Evolutionary conservation across 2,113 vertebrate species (phyloP).

Genomic region (Entelurus aequoreus): DNA sequence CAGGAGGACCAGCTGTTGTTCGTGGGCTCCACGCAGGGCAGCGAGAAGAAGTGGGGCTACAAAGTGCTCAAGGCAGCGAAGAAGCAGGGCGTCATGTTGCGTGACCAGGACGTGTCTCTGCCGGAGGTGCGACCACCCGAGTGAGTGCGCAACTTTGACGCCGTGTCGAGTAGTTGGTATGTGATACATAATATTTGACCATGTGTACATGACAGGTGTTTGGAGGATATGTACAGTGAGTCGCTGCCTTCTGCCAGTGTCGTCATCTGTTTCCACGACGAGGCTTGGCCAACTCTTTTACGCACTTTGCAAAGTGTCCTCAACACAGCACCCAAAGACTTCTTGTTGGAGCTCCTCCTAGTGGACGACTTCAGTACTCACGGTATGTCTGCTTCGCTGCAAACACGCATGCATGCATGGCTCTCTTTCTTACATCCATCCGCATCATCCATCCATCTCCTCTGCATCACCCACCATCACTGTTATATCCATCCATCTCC

Average conservation of each 20-base stretch:
- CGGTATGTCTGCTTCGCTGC: conserved; percentile 52
- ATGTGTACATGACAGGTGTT: conserved; percentile 67
- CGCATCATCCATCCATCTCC: not conserved
- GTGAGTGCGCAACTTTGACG: conserved; percentile 69
- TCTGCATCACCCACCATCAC: not conserved
- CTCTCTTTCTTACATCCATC: not conserved
- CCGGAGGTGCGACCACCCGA: conserved; percentile 78
- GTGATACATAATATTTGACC: not conserved
- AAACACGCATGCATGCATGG: not conserved
- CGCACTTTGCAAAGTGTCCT: conserved; percentile 83
- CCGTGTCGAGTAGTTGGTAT: not conserved
- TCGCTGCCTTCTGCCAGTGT: conserved; percentile 78
- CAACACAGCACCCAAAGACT: conserved; percentile 68
- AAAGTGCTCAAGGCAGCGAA: conserved; percentile 65
- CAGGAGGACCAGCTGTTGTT: conserved; percentile 81
- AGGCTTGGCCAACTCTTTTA: conserved; percentile 83
- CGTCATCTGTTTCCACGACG: conserved; percentile 82
- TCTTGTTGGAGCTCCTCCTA: conserved; percentile 81
- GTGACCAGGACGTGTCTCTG: conserved; percentile 58
- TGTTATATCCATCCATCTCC: not conserved
- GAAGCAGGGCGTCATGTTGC: conserved; percentile 18
- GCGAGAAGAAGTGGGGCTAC: conserved; percentile 71
- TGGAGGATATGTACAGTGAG: conserved; percentile 65
- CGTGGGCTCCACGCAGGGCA: conserved; percentile 55
- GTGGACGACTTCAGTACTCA: conserved; percentile 83